These are phyloP conservation scores for Tetraodon nigroviridis DNA, from an alignment of 2,113 vertebrate genomes.

Conservation along the genomic window DNA sequence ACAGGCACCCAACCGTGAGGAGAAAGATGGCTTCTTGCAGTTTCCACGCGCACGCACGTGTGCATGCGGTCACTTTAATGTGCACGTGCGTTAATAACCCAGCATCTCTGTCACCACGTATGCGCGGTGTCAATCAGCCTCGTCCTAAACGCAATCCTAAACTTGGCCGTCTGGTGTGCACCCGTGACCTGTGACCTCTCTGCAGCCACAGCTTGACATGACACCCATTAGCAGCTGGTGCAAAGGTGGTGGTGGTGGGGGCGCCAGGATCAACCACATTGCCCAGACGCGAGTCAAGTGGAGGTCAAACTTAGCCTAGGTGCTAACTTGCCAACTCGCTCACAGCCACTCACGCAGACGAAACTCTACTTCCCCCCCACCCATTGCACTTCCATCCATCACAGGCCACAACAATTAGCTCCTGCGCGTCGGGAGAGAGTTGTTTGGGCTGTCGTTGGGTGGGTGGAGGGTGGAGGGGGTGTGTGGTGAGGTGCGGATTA, in stretches of 20 bases:
- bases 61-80: constrained; percentile 1
- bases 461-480: constrained; percentile 71
- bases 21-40: constrained; percentile 55
- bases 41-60: constrained; percentile 9
- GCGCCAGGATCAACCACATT: constrained; percentile 38
- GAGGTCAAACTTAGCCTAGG: constrained; percentile 84
- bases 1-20: constrained; percentile 75
- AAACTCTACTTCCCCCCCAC: constrained; percentile 24
- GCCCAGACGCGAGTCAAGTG: constrained; percentile 65
- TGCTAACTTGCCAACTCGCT: constrained; percentile 98
- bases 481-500: constrained; percentile 39
- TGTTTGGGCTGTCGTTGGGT: constrained; percentile 50
- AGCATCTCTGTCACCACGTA: constrained; percentile 50
- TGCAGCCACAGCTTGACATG: constrained; percentile 58
- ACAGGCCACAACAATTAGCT: constrained; percentile 80
- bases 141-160: constrained; percentile 69
- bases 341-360: constrained; percentile 82
- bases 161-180: constrained; percentile 63
- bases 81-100: constrained; percentile 23
- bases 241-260: constrained; percentile 2
- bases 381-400: constrained; percentile 37
- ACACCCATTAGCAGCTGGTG: constrained; percentile 77
- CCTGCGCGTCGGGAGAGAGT: constrained; percentile 68
- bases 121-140: constrained; percentile 68
- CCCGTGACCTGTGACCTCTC: constrained; percentile 56